Percentiles rank a stretch among this genome's conserved stretches.
Conservation (phyloP, 2,797 vertebrate genomes). For the Tinamus major region DNA sequence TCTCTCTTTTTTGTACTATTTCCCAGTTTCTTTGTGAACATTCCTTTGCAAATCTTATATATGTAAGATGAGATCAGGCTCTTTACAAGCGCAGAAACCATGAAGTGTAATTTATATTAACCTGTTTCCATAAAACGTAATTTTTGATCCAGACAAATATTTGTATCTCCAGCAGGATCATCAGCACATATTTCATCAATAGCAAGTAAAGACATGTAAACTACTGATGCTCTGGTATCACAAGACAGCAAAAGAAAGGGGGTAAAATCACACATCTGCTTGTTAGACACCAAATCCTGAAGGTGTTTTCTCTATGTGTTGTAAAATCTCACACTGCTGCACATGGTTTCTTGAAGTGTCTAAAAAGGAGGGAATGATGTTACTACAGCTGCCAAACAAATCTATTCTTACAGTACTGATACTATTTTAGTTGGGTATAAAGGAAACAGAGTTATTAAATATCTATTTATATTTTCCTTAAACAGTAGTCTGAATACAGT, state of each 20-base stretch:
- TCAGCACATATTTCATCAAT: slow-evolving; percentile 16
- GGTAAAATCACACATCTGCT: slow-evolving; percentile 2
- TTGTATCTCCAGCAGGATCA: slow-evolving; percentile 61
- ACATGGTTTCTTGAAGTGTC: slow-evolving; percentile 72
- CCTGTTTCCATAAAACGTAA: slow-evolving; percentile 66
- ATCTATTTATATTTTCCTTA: not conserved
- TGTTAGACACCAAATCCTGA: slow-evolving; percentile 65
- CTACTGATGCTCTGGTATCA: not conserved
- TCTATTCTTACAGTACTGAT: not conserved
- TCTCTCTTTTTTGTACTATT: slow-evolving; percentile 95
- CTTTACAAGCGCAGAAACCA: slow-evolving; percentile 95
- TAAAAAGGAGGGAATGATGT: slow-evolving; percentile 77
- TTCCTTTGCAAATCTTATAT: slow-evolving; percentile 99
- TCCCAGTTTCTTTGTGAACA: slow-evolving; percentile 99
- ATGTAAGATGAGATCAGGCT: slow-evolving; percentile 90
- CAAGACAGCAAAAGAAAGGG: not conserved
- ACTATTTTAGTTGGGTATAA: not conserved
- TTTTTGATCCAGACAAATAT: slow-evolving; percentile 24
- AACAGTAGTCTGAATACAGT: not conserved
- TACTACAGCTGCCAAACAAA: slow-evolving; percentile 36
- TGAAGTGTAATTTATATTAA: slow-evolving; percentile 85
- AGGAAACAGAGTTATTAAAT: not conserved
- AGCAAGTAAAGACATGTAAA: not conserved
- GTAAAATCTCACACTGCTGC: slow-evolving; percentile 76
- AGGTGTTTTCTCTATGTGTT: slow-evolving; percentile 49